These are phyloP conservation scores for Heliconius himera DNA, from an alignment of 1,140 invertebrate genomes.

Conservation along the genomic window DNA sequence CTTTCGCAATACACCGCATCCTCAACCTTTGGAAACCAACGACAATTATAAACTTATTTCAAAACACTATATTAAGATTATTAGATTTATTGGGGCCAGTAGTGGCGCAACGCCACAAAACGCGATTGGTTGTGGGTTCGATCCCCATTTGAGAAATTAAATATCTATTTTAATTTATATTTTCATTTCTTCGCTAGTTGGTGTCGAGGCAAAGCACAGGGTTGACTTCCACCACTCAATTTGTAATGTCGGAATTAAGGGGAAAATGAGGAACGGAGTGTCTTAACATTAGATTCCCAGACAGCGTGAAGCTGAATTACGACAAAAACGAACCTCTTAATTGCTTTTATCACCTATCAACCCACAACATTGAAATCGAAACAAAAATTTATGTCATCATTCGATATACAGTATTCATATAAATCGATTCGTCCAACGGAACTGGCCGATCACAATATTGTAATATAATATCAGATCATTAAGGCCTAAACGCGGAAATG, in stretches of 20 bases:
- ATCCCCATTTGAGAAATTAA: too few relatives aligned
- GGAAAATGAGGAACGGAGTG: too few relatives aligned
- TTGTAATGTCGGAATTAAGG: too few relatives aligned
- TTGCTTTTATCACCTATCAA: conserved; percentile 49
- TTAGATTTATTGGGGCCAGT: too few relatives aligned
- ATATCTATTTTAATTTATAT: too few relatives aligned
- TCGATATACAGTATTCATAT: conserved; percentile 9
- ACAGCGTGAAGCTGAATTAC: background rate
- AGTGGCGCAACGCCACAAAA: too few relatives aligned
- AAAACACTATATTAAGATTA: conserved; percentile 2
- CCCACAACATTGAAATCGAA: conserved; percentile 43
- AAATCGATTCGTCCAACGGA: conserved; percentile 56
- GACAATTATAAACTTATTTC: conserved; percentile 38
- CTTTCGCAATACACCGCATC: conserved; percentile 65
- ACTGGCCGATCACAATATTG: conserved; percentile 66
- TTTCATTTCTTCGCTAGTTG: too few relatives aligned
- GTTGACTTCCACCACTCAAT: too few relatives aligned
- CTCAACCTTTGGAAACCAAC: conserved; percentile 56
- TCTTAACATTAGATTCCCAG: too few relatives aligned
- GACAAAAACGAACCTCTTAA: conserved; percentile 51
- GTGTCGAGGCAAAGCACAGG: too few relatives aligned
- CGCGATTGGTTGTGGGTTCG: too few relatives aligned
- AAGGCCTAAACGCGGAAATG: conserved; percentile 75
- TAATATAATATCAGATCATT: conserved; percentile 80
- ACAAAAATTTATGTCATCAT: conserved; percentile 30